Conservation (phyloP, 30 jellyfish, hydroid and myxozoan species). For the Morbakka virulenta region DNA sequence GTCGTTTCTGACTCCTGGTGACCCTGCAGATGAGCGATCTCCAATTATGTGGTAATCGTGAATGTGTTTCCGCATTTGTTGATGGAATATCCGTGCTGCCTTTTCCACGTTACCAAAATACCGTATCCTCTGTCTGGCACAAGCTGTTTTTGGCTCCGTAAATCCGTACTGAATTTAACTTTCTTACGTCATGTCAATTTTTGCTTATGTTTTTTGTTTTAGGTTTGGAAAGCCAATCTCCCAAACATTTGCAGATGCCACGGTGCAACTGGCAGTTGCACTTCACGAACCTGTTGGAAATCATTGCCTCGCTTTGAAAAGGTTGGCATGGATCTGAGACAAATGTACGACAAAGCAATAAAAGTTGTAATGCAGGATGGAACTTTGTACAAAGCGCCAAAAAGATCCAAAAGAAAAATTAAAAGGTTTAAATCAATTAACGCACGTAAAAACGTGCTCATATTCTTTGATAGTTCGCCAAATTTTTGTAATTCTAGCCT, state of each 20-base stretch:
- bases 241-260: conserved; percentile 68
- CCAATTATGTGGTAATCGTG: no score
- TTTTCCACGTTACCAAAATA: no score
- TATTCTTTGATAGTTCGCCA: conserved; percentile 50
- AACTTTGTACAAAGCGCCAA: background rate
- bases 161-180: no score
- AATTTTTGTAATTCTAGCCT: conserved; percentile 27
- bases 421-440: background rate
- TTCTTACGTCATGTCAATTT: no score
- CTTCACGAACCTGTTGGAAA: conserved; percentile 60
- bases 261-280: conserved; percentile 77
- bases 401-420: background rate
- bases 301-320: conserved; percentile 56
- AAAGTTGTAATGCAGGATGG: background rate
- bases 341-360: conserved; percentile 55
- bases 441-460: conserved; percentile 11
- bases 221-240: no score
- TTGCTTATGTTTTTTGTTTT: no score
- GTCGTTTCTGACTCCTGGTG: no score
- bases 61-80: no score
- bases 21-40: no score
- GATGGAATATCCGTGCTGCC: no score
- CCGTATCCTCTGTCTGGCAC: no score
- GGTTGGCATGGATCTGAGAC: conserved; percentile 48
- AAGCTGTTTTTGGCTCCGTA: no score